Base-by-base conservation (phyloP, 2,797 vertebrate genomes). In the Euphonia xanthogaster region DNA sequence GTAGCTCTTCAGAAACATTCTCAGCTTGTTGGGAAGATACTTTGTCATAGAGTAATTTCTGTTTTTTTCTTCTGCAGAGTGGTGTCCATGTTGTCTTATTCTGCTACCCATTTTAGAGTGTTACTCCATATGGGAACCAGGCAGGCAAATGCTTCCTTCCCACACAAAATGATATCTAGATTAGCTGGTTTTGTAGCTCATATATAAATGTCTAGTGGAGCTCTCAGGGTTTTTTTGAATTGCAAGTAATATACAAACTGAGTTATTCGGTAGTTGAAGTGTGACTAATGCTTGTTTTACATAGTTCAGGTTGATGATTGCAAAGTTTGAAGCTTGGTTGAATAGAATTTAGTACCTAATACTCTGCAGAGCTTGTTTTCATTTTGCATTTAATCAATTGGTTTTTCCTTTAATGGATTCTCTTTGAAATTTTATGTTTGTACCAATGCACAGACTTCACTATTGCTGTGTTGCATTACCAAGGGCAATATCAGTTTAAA, bases 401-500 rank as follows among this genome's bases (percentile, higher is more conserved):
- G 86, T 91, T 94, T 95, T 93, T 79, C 21, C 81, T 93, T 89
- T 86, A 86, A 90, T 86, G 54, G 90, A 86, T 93, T 88, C 62
- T 90, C 73, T 91, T 93, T 93, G 87, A 88, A 96, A 92, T 83
- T 77, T 95, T 84, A 88, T 94, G 86, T 75, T 96, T 94, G 55
- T 79, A 82, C 35, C 57, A 53, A 48, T 3, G 24, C 1, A 1
- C 53, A 91, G 77, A 50, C 45, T 71, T 85, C 16, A 24, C 68
- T 61, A 30, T 83, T 85, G 79, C 74, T 73, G 14, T 80, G 57
- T 62, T 77, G 57, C 58, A 80, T 93, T 86, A 95, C 62, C 68
- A 71, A 91, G 74, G 70, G 73, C 77, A 90, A 75, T 92, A 95
- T 70, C 88, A 92, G 57, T 96, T 97, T 96, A 96, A 97, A 97